These are phyloP conservation scores for Syrphus vitripennis DNA, from an alignment of 2,888 invertebrate genomes.

Conservation along the genomic window DNA sequence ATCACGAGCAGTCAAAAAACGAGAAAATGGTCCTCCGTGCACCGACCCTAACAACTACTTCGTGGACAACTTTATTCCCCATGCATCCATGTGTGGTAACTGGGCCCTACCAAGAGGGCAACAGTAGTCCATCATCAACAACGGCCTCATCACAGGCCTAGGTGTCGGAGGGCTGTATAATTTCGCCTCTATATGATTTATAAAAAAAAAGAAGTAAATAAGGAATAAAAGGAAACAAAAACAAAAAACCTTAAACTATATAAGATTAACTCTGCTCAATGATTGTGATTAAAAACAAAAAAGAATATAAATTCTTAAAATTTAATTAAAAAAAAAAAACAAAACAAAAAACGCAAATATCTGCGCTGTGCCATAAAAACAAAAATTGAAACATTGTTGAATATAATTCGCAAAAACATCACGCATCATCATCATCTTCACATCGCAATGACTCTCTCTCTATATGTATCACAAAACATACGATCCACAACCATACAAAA, in stretches of 20 bases:
- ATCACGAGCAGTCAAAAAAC: conserved; percentile 80
- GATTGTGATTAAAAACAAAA: conserved; percentile 64
- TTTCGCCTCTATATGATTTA: conserved; percentile 59
- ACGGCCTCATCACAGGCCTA: conserved; percentile 75
- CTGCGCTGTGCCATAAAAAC: conserved; percentile 67
- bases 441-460: conserved; percentile 58
- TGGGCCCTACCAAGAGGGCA: conserved; percentile 90
- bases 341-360: conserved; percentile 72
- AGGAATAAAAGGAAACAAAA: conserved; percentile 13
- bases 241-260: conserved; percentile 19
- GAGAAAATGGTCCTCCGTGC: conserved; percentile 81
- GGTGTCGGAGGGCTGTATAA: conserved; percentile 66
- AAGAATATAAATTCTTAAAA: conserved; percentile 46
- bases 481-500: conserved; percentile 47
- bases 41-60: conserved; percentile 89
- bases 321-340: conserved; percentile 68
- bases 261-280: conserved; percentile 63
- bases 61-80: conserved; percentile 92
- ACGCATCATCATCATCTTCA: conserved; percentile 61
- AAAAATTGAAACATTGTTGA: conserved; percentile 49
- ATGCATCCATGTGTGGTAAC: conserved; percentile 94
- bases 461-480: conserved; percentile 39
- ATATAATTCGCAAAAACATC: conserved; percentile 66
- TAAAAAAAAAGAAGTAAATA: conserved; percentile 50
- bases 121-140: conserved; percentile 81